phyloP scores from a whole-genome alignment of 2,888 invertebrate genomes.

The Epinotia demarniana region DNA sequence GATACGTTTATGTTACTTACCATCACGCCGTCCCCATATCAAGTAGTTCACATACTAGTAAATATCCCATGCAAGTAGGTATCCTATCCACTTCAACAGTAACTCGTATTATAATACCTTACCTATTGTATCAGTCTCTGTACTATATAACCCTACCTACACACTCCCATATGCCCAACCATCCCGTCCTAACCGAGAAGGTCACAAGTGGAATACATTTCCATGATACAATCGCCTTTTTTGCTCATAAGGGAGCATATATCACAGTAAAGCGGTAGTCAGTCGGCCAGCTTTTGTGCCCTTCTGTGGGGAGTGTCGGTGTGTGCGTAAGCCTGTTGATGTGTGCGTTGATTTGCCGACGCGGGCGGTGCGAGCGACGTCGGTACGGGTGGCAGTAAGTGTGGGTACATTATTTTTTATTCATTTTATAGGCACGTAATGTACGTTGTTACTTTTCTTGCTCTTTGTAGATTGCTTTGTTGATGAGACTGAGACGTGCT shows the following conservation, averaged over 20 bases:
- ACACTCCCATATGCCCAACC: constrained; percentile 31
- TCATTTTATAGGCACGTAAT: no score
- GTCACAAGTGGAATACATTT: constrained; percentile 1
- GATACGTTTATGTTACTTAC: no score
- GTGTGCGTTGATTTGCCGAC: constrained; percentile 83
- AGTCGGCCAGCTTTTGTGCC: constrained; percentile 77
- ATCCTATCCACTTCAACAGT: constrained; percentile 28
- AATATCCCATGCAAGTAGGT: not conserved
- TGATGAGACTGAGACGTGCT: no score
- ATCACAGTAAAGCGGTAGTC: constrained; percentile 66
- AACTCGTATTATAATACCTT: constrained; percentile 20
- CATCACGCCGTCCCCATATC: not conserved
- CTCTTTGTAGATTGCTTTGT: no score
- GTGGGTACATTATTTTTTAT: constrained; percentile 9
- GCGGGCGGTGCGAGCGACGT: constrained; percentile 63
- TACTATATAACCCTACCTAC: constrained; percentile 22
- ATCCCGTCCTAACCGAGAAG: not conserved
- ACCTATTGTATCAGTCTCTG: constrained; percentile 34
- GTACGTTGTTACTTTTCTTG: no score
- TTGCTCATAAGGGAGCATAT: constrained; percentile 40
- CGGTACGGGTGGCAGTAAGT: constrained; percentile 59
- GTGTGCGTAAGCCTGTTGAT: constrained; percentile 57
- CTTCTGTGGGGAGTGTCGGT: constrained; percentile 60
- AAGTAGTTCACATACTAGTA: not conserved
- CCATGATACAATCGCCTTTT: not conserved